Evolutionary conservation across 1,140 invertebrate genomes (phyloP), one percentile per base, ranked within the genome.

Genomic region (Kradibia gibbosae): DNA sequence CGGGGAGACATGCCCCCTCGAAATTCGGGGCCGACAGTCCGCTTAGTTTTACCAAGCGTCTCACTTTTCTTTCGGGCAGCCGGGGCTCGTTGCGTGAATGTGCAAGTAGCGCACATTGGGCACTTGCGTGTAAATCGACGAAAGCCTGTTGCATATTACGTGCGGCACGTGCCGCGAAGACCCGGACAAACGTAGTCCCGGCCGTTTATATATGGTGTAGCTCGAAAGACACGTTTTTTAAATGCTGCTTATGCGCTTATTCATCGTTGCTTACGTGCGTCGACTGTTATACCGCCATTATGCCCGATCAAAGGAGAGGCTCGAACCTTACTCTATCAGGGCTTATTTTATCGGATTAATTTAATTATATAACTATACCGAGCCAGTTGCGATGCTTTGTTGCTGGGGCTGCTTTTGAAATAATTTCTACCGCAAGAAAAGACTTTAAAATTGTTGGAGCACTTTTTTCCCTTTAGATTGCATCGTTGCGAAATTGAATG

Each of bases 121-220:
- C 34, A 39, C 62, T 67, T 67, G 62, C 62, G 17, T 67, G 62
- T 34, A 67, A 67, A 67, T 67, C 34, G 20, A 36, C 36, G 34
- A 67, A 67, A 39, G 34, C 34, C 20, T 39, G 62, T 65, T 67
- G 62, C 62, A 67, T 39, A 67, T 39, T 39, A 67, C 62, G 36
- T 67, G 62, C n/a, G 62, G 34, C 62, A 39, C 62, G 62, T 67
- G 62, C 20, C 62, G 3, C 22, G 17, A 4, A 67, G 62, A 67
- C 62, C 62, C 13, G 36, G 36, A 67, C 34, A 36, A 67, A 67
- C 20, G 4, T 39, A 67, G 34, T n/a, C 20, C 13, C 62, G 62
- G 20, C 28, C 62, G 62, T 34, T n/a, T n/a, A 67, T 39, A 2
- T 39, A 67, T 39, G 34, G 34, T 22, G 20, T 39, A 67, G 34